Conservation (phyloP, 2,888 invertebrate genomes). For the Dryococelus australis region DNA sequence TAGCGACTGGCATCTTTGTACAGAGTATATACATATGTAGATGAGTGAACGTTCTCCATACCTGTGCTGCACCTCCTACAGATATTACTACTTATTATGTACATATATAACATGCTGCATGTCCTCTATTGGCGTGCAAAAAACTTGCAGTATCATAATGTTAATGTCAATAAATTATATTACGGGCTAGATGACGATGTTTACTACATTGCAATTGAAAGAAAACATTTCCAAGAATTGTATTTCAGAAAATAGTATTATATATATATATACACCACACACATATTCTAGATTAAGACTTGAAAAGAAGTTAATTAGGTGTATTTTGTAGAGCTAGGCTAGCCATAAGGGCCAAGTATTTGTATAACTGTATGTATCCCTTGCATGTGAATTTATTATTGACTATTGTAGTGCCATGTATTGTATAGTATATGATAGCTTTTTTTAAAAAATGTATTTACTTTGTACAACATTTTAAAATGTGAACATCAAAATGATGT, state of each 20-base stretch:
- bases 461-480: not conserved
- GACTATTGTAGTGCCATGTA: slow-evolving; percentile 2
- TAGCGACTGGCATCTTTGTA: no score
- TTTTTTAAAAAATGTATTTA: not conserved
- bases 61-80: not conserved
- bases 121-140: not conserved
- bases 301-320: not conserved
- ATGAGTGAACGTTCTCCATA: no score
- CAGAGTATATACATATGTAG: no score
- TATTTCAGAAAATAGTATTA: slow-evolving; percentile 37
- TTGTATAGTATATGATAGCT: slow-evolving; percentile 16
- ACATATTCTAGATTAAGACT: not conserved
- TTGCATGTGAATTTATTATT: slow-evolving; percentile 8
- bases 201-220: not conserved
- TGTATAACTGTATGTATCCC: slow-evolving; percentile 2
- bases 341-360: slow-evolving; percentile 5
- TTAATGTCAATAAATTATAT: not conserved
- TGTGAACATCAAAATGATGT: not conserved
- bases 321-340: not conserved
- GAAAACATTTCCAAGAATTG: slow-evolving; percentile 35
- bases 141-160: not conserved
- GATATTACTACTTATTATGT: not conserved
- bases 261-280: not conserved
- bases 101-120: not conserved
- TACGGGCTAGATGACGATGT: not conserved